These are phyloP conservation scores for Synanthedon andrenaeformis DNA, from an alignment of 2,888 invertebrate species.

Conservation along the genomic window DNA sequence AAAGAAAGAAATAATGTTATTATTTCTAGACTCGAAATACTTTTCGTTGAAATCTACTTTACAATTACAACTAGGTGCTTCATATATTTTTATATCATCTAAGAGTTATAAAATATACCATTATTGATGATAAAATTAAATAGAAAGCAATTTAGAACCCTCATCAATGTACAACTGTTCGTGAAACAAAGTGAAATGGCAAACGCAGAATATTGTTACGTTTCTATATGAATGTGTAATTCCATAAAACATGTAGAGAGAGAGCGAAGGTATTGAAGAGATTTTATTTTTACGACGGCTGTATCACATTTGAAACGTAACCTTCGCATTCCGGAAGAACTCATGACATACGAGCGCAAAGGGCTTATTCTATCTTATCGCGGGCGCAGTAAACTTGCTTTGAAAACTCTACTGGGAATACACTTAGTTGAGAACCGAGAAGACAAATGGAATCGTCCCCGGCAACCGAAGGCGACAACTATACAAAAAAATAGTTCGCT, in stretches of 20 bases:
- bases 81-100: too few species aligned
- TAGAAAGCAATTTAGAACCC: too few species aligned
- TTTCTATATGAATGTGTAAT: background rate
- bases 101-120: too few species aligned
- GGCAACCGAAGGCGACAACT: conserved; percentile 34
- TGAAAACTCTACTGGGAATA: conserved; percentile 50
- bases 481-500: conserved; percentile 24
- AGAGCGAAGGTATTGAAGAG: background rate
- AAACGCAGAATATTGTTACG: background rate
- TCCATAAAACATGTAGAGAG: background rate
- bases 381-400: conserved; percentile 46
- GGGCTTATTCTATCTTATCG: conserved; percentile 57
- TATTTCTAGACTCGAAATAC: too few species aligned
- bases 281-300: background rate
- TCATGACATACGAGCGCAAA: conserved; percentile 48
- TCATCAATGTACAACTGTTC: too few species aligned
- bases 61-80: too few species aligned
- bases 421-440: conserved; percentile 36
- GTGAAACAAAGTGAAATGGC: too few species aligned
- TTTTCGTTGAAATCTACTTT: too few species aligned
- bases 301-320: background rate
- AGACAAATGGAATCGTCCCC: conserved; percentile 49
- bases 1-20: too few species aligned
- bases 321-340: conserved; percentile 10
- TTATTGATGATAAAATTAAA: too few species aligned